Percentiles rank a stretch among this genome's conserved stretches.
phyloP scores from a whole-genome alignment of 2,113 vertebrate genomes.

The Paracanthobrama guichenoti region DNA sequence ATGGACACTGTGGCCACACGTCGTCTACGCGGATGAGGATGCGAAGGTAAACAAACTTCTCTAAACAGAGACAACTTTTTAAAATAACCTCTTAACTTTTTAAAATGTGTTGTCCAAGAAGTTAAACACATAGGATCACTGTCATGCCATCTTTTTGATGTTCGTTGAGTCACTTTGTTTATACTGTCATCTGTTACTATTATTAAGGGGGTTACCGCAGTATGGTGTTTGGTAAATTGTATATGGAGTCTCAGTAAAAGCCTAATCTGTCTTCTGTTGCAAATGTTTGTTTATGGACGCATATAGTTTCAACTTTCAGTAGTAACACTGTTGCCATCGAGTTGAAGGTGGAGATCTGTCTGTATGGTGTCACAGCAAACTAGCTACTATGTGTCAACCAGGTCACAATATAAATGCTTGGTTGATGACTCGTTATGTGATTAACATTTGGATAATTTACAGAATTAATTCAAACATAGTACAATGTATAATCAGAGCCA shows the following conservation, averaged over 20 bases:
- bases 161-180: not conserved
- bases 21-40: constrained; percentile 54
- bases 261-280: not conserved
- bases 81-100: not conserved
- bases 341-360: not conserved
- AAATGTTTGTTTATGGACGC: not conserved
- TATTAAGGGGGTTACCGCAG: not conserved
- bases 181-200: not conserved
- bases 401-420: not conserved
- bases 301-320: not conserved
- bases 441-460: not conserved
- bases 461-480: not conserved
- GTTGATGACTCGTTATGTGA: not conserved
- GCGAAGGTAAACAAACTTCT: constrained; percentile 34
- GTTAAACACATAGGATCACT: not conserved
- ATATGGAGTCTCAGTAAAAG: not conserved
- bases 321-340: not conserved
- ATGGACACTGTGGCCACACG: constrained; percentile 22
- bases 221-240: not conserved
- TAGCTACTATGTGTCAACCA: not conserved
- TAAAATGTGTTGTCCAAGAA: not conserved
- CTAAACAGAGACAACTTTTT: not conserved
- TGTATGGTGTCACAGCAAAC: not conserved
- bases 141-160: not conserved
- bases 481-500: not conserved